phyloP scores from a whole-genome alignment of 2,113 vertebrate genomes.

The Lophotis ruficrista region DNA sequence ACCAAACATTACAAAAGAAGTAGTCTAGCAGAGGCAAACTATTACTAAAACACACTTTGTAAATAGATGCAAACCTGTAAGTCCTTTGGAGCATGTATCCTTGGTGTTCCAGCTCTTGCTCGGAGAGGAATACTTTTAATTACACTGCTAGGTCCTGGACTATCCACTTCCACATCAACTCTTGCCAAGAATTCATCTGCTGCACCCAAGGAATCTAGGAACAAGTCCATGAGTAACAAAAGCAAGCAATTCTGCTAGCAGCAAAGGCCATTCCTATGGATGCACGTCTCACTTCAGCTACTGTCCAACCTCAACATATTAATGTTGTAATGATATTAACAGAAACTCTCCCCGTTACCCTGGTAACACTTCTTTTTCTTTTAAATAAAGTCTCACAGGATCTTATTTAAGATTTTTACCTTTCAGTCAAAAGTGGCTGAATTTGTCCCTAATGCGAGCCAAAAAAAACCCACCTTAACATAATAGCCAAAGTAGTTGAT shows the following conservation, averaged over 20 bases:
- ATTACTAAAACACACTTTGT: background rate
- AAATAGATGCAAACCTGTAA: conserved; percentile 81
- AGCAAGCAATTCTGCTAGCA: background rate
- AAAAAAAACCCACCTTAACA: background rate
- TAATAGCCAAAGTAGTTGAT: background rate
- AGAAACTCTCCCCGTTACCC: background rate
- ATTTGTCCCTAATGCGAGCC: background rate
- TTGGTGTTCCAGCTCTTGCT: conserved; percentile 87
- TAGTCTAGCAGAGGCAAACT: background rate
- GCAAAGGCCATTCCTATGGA: background rate
- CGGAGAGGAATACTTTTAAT: conserved; percentile 85
- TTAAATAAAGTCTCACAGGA: background rate
- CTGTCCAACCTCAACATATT: background rate
- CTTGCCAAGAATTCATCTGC: conserved; percentile 88
- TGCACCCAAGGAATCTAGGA: conserved; percentile 80
- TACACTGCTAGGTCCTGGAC: conserved; percentile 84
- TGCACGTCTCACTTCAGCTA: background rate
- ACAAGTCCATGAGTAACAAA: background rate
- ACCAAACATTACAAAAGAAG: background rate
- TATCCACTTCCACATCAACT: conserved; percentile 92
- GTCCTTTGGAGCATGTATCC: conserved; percentile 90
- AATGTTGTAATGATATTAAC: background rate
- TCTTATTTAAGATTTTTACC: background rate
- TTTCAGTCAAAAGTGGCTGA: background rate
- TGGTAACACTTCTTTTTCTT: background rate